Evolutionary conservation across 2,888 invertebrate genomes (phyloP).

Genomic region (Orchesellides sinensis): DNA sequence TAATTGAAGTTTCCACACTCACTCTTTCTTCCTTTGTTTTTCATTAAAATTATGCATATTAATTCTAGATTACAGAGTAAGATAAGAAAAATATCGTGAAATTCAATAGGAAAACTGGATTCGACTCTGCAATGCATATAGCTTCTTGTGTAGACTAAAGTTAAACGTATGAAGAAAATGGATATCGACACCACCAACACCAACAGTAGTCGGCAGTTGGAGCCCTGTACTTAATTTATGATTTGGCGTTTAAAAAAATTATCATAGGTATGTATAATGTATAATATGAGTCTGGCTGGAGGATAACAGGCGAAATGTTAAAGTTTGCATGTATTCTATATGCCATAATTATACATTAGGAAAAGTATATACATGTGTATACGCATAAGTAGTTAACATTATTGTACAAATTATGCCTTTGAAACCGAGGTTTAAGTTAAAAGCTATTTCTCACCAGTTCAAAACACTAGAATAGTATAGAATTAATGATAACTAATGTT

Average conservation of each 20-base stretch:
- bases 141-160: neutral
- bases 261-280: neutral
- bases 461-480: too few species aligned
- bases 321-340: neutral
- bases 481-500: neutral
- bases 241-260: slow-evolving; percentile 12
- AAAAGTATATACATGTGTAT: too few species aligned
- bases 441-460: too few species aligned
- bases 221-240: slow-evolving; percentile 52
- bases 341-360: too few species aligned
- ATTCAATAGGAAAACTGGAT: slow-evolving; percentile 56
- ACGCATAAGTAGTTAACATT: too few species aligned
- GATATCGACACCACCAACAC: neutral
- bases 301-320: neutral
- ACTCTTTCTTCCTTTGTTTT: slow-evolving; percentile 12
- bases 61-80: slow-evolving; percentile 44
- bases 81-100: slow-evolving; percentile 49
- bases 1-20: slow-evolving; percentile 57
- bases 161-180: neutral
- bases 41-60: slow-evolving; percentile 63
- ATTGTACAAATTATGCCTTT: too few species aligned
- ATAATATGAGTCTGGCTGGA: neutral
- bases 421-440: too few species aligned
- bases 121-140: neutral
- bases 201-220: slow-evolving; percentile 44